Base-by-base conservation (phyloP, 2,797 vertebrate species). In the Columba guinea region DNA sequence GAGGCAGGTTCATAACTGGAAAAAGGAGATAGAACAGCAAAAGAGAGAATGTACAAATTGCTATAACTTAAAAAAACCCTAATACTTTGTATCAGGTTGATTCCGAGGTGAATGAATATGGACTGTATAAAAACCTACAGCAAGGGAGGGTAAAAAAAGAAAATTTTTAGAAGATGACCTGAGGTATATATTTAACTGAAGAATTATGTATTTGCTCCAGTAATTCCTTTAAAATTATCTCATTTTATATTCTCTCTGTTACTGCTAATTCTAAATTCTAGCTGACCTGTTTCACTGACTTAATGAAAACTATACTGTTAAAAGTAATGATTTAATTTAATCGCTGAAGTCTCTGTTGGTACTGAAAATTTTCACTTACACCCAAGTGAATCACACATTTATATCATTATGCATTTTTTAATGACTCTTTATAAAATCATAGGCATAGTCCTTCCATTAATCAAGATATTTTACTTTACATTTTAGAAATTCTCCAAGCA, bases 31-130 rank as follows among this genome's bases (percentile, higher is more conserved):
- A 11, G 28, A 87, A 53, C 5, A 1, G 9, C 23, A 77, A 39
- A 71, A 80, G 5, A 59, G 34, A 85, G 85, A 92, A 60, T 37
- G 39, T 67, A 87, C 19, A 48, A 89, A 88, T 63, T 56, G 74
- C 4, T 24, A 35, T 24, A 64, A 65, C 8, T 46, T 64, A 49
- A 49, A 24, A 49, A 49, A 49, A 49, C 3, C 39, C 48, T 23
- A 49, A 37, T 2, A 53, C 4, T 52, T 69, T 5, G 22, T 56
- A 58, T 68, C 77, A 82, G 41, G 68, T 84, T 97, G 96, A 94
- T 97, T 95, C 65, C 82, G 70, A 84, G 90, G 78, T 76, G 80
- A 92, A 84, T 27, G 16, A 77, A 83, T 27, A 78, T 5, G 80
- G 26, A 48, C 59, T 51, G 23, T 9, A 71, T 55, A 60, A 82